Evolutionary conservation across 2,797 vertebrate genomes (phyloP).

Genomic region (Limosa lapponica): DNA sequence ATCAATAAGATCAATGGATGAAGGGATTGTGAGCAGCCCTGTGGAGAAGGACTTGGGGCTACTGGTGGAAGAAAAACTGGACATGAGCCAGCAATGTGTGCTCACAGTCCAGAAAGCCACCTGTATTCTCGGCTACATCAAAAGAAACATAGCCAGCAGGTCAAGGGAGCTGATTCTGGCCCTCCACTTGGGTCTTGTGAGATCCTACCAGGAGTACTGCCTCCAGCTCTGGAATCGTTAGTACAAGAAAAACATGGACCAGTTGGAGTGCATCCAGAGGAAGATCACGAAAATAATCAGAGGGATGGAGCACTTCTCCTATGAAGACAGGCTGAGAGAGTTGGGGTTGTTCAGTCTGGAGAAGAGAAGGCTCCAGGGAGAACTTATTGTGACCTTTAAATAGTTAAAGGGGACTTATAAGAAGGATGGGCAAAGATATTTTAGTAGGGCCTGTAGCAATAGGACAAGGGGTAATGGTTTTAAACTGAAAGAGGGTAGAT

Average conservation of each 20-base stretch:
- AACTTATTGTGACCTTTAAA: fast-evolving
- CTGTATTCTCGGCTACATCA: fast-evolving
- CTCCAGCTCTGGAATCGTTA: neutral
- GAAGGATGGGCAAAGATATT: neutral
- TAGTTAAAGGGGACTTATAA: neutral
- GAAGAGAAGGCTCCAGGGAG: neutral
- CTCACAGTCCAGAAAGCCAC: neutral
- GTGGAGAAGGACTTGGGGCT: too few species aligned
- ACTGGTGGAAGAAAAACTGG: neutral
- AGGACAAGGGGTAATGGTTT: neutral
- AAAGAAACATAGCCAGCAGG: neutral
- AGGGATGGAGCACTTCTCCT: neutral
- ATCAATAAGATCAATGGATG: too few species aligned
- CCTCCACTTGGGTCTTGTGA: neutral
- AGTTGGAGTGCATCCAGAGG: neutral
- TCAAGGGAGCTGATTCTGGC: neutral
- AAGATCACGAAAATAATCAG: neutral
- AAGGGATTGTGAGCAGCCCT: too few species aligned
- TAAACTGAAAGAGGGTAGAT: neutral
- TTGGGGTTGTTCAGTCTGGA: neutral
- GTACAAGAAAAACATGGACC: fast-evolving
- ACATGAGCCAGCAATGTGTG: neutral
- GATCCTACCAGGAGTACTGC: too few species aligned
- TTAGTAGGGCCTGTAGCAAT: fast-evolving
- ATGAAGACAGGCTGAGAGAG: neutral